phyloP scores from a whole-genome alignment of 2,888 invertebrate species.

The Abscondita cerata region DNA sequence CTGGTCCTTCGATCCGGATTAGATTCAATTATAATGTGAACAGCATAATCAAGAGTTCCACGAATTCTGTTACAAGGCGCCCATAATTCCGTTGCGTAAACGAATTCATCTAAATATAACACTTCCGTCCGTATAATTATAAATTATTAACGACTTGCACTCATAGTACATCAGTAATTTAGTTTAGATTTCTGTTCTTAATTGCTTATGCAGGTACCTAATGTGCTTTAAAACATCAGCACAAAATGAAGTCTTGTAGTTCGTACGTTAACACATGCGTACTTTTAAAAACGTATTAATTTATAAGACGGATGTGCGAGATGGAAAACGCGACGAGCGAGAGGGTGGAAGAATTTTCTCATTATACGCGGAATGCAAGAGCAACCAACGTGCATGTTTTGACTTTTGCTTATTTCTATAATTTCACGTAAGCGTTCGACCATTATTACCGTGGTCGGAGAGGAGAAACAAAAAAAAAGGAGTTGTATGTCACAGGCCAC shows the following conservation, averaged over 20 bases:
- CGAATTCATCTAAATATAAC: constrained; percentile 25
- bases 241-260: constrained; percentile 13
- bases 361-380: constrained; percentile 28
- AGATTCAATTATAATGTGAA: too few species aligned
- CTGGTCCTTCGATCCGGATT: too few species aligned
- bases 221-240: constrained; percentile 16
- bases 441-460: neutral
- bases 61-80: constrained; percentile 1
- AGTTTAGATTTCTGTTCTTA: constrained; percentile 23
- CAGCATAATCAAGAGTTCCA: neutral
- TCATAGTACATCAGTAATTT: constrained; percentile 23
- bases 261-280: constrained; percentile 14
- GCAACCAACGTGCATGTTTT: constrained; percentile 20
- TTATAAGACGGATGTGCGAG: constrained; percentile 28
- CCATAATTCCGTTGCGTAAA: constrained; percentile 9
- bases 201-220: constrained; percentile 23
- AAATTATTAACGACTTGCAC: constrained; percentile 27
- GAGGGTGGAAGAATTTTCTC: constrained; percentile 30
- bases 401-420: constrained; percentile 30
- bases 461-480: constrained; percentile 3
- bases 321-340: constrained; percentile 17
- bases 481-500: constrained; percentile 26
- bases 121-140: constrained; percentile 24
- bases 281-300: constrained; percentile 29
- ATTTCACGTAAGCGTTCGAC: constrained; percentile 16